Conservation (phyloP, 2,113 vertebrate genomes). For the Lynx canadensis region DNA sequence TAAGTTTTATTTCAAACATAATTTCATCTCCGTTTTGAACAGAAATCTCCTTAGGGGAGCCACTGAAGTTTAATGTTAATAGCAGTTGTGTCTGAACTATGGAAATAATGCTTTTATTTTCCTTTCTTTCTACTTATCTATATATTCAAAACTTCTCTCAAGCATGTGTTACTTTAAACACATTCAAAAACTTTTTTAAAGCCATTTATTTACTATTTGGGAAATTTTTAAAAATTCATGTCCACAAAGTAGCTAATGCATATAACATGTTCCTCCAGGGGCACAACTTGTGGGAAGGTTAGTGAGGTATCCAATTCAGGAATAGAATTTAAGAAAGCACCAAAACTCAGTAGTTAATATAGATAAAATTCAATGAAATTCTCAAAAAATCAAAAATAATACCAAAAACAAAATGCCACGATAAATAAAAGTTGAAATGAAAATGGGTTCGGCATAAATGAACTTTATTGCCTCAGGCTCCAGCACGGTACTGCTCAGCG, state of each 20-base stretch:
- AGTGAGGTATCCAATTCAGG: background rate
- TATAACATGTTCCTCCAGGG: background rate
- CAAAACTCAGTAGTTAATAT: background rate
- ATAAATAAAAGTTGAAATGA: conserved; percentile 1
- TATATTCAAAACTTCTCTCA: background rate
- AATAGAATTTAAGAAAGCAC: background rate
- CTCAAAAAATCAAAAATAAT: background rate
- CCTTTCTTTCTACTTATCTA: background rate
- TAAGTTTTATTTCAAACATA: conserved; percentile 31
- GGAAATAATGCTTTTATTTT: conserved; percentile 3
- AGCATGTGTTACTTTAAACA: conserved; percentile 27
- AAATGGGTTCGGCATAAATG: background rate
- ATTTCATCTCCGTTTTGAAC: conserved; percentile 22
- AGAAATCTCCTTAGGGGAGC: background rate
- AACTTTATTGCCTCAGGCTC: background rate
- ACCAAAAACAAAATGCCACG: background rate
- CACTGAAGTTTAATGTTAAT: background rate
- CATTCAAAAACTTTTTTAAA: background rate
- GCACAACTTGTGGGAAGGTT: background rate
- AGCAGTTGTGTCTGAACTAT: background rate
- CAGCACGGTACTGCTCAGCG: background rate
- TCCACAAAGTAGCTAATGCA: background rate
- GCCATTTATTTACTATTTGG: background rate
- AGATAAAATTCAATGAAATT: background rate
- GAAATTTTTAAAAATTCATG: background rate